A percentile compares a stretch with the other conserved stretches of the same genome.
Evolutionary conservation across 1,140 invertebrate species (phyloP).

Genomic region (Cardiocondyla obscurior): DNA sequence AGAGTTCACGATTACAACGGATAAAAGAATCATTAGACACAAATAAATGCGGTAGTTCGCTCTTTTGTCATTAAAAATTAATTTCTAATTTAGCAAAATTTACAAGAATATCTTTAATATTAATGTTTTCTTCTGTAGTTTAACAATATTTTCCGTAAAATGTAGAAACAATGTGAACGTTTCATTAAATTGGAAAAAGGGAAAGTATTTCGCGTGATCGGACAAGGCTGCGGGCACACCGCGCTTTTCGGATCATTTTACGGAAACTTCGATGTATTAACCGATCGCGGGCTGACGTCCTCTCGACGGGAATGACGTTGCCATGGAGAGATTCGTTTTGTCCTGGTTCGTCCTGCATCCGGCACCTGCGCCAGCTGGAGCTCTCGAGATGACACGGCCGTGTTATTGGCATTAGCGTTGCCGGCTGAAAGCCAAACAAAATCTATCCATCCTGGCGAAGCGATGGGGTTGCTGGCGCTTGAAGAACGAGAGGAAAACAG

Average conservation of each 20-base stretch:
- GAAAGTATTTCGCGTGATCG: conserved; percentile 27
- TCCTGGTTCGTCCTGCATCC: conserved; percentile 53
- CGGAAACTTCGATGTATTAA: conserved; percentile 46
- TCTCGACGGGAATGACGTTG: conserved; percentile 51
- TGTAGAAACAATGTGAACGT: neutral
- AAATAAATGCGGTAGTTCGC: no score
- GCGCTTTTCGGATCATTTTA: conserved; percentile 41
- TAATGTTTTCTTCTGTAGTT: neutral
- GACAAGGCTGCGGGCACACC: neutral
- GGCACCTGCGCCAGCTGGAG: conserved; percentile 55
- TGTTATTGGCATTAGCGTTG: conserved; percentile 72
- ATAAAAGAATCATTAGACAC: neutral
- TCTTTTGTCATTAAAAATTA: neutral
- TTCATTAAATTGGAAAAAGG: neutral
- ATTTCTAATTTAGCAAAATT: conserved; percentile 4
- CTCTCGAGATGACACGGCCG: conserved; percentile 67
- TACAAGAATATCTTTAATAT: neutral
- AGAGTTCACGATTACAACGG: neutral
- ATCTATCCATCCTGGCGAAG: conserved; percentile 56
- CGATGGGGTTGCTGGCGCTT: conserved; percentile 12
- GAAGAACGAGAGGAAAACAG: conserved; percentile 49
- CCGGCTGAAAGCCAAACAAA: conserved; percentile 65
- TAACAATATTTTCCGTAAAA: neutral
- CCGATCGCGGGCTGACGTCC: conserved; percentile 42
- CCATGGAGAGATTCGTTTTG: conserved; percentile 66